Base-by-base conservation (phyloP, 2,113 vertebrate species). In the Apteryx owenii region DNA sequence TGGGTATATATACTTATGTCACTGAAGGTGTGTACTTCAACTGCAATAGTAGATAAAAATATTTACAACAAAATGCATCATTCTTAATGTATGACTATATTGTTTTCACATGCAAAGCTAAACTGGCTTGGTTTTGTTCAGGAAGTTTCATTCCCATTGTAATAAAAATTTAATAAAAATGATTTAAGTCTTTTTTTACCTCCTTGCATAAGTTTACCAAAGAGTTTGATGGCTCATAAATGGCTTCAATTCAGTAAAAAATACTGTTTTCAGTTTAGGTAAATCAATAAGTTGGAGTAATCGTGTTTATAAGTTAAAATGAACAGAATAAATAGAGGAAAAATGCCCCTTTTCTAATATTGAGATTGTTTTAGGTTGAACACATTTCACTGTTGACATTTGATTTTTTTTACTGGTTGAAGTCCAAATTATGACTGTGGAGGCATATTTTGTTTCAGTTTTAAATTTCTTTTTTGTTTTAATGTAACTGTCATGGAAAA, bases 381-480 rank as follows among this genome's bases (percentile, higher is more conserved):
- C 38, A 81, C 10, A 81, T 91, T 93, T 91, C 1, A 1, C 36
- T 91, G 72, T 33, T 94, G 84, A 96, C 53, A 73, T 85, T 93
- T 87, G 54, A 94, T 85, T 90, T 92, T 33, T 89, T 19, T 92
- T 90, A 50, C 38, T 51, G 9, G 65, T n/a, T 81, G 38, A 94
- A 70, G 65, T 94, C 82, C 53, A 88, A 89, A 93, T 96, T 85
- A 70, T 60, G 85, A 42, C 53, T 5, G 0, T 48, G 42, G 66
- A 89, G 15, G 69, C 19, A 44, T 92, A 90, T 86, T 91, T 91
- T 96, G 28, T 94, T 94, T 95, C 87, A 75, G 64, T 18, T 90
- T 95, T 91, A 76, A 61, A 85, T 89, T 94, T 91, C 61, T 89
- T 96, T 96, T 90, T 94, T 94, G 64, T 93, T 96, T 94, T 94